A percentile compares a stretch with the other conserved stretches of the same genome.
Conservation (phyloP, 2,113 vertebrate species). For the Echinops telfairi region DNA sequence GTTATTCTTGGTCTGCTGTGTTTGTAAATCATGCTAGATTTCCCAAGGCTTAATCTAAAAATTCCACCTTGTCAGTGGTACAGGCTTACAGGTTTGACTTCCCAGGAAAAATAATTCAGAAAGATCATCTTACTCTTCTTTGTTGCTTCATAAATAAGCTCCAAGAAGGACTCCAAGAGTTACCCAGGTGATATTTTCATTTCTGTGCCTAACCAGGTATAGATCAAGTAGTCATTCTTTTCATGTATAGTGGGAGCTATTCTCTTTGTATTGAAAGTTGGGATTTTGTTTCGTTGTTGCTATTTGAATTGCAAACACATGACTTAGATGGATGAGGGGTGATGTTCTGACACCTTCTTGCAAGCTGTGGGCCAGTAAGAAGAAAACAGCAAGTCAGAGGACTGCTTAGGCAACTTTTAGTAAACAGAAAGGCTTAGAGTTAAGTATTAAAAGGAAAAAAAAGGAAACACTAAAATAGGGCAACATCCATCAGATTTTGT, state of each 20-base stretch:
- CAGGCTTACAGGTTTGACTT: slow-evolving; percentile 60
- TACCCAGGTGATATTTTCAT: background rate
- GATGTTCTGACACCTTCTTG: background rate
- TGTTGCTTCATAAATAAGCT: slow-evolving; percentile 44
- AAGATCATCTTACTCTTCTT: slow-evolving; percentile 52
- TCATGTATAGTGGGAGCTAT: background rate
- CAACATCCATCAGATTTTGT: slow-evolving; percentile 6
- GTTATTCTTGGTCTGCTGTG: slow-evolving; percentile 64
- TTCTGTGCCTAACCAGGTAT: background rate
- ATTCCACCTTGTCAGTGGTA: slow-evolving; percentile 71
- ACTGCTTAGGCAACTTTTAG: background rate
- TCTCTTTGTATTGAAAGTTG: background rate
- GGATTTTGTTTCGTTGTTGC: slow-evolving; percentile 6
- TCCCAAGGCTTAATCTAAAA: slow-evolving; percentile 75
- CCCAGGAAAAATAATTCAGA: slow-evolving; percentile 58
- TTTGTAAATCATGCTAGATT: slow-evolving; percentile 76
- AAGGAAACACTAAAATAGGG: background rate
- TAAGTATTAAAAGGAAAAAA: background rate
- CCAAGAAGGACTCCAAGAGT: slow-evolving; percentile 7
- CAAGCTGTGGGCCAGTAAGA: accelerated
- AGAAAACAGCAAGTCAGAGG: background rate
- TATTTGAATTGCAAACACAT: background rate
- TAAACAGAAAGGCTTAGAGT: background rate
- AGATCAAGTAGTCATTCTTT: background rate
- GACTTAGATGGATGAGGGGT: background rate